Evolutionary conservation across 2,797 vertebrate species (phyloP), one percentile per base, ranked within the genome.

Genomic region (Siniperca scherzeri): DNA sequence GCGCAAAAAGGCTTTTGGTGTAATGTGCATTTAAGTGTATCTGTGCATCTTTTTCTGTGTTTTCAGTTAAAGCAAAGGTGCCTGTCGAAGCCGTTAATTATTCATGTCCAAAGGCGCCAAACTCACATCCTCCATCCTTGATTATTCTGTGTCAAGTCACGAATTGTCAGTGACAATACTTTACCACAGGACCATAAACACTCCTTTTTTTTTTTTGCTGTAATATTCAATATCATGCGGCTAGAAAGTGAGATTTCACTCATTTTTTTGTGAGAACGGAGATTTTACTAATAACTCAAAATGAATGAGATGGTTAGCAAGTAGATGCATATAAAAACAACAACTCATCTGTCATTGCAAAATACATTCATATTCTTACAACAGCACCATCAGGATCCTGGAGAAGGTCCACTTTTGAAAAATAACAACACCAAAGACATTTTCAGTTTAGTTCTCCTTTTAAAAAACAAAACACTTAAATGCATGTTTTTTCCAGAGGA

Each of bases 1-100:
- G 59, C 1, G 4, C 65, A 81, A 86, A 94, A 83, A 92, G 84
- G 77, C 21, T 92, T 93, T 93, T 13, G 44, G 69, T 93, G 92
- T 92, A 86, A 91, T 87, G 89, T 85, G 82, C 84, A 81, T 81
- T 81, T 82, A 80, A 81, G 70, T 79, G 85, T 76, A 78, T 64
- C 71, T 2, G 55, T 21, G 61, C 60, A 55, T 79, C 71, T 70
- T 60, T 83, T 44, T 68, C 9, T 25, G 44, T 53, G 70, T 82
- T 82, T 86, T 30, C 42, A 66, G 72, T 59, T 55, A 27, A 80
- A 56, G 81, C 4, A 10, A 80, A 88, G 84, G 78, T 69, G 81
- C 78, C 53, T 50, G 59, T 72, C 19, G 44, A 69, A 55, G 73
- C 14, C 59, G 17, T 89, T 84, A 87, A 93, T 91, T 85, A 92